Evolutionary conservation across 2,888 invertebrate species (phyloP), one percentile per base, ranked within the genome.

Genomic region (Noctua pronuba): DNA sequence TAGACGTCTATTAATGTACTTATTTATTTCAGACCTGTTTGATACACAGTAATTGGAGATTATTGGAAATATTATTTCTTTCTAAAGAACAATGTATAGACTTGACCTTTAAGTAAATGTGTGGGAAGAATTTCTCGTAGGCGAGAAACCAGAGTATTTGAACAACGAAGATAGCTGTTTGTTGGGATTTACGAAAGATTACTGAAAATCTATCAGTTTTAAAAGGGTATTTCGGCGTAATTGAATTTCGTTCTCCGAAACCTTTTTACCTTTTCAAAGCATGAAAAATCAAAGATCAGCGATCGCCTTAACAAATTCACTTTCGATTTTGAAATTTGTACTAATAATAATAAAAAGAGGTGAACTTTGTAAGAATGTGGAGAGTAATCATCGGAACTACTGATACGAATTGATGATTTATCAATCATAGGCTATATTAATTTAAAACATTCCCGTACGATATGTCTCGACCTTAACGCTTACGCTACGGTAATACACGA

Each of bases 391-490:
- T 55, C 10, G 24, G 24, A 11, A 24, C 4, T 52, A 24, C 10
- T 10, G 11, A n/a, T 11, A 11, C n/a, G n/a, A n/a, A n/a, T n/a
- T n/a, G n/a, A n/a, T 10, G 4, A 52, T 52, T 35, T 38, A 38
- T 38, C 38, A 38, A 38, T 38, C 38, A 38, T 7, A 38, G 38
- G 38, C 38, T n/a, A n/a, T n/a, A n/a, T n/a, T n/a, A n/a, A n/a
- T 49, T 21, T 49, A 49, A 49, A 52, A 52, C 24, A 6, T 8
- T 52, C 52, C 52, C 52, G 4, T 4, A 11, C 3, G 24, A 52
- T 24, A 52, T 24, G 3, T 10, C 0, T 1, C 0, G 2, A 55
- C 24, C 11, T 5, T 0, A 21, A 49, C 49, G n/a, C n/a, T n/a
- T n/a, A n/a, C n/a, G n/a, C n/a, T n/a, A n/a, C n/a, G n/a, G n/a